These are phyloP conservation scores for Plagodis pulveraria DNA, from an alignment of 2,888 invertebrate species.

Conservation along the genomic window DNA sequence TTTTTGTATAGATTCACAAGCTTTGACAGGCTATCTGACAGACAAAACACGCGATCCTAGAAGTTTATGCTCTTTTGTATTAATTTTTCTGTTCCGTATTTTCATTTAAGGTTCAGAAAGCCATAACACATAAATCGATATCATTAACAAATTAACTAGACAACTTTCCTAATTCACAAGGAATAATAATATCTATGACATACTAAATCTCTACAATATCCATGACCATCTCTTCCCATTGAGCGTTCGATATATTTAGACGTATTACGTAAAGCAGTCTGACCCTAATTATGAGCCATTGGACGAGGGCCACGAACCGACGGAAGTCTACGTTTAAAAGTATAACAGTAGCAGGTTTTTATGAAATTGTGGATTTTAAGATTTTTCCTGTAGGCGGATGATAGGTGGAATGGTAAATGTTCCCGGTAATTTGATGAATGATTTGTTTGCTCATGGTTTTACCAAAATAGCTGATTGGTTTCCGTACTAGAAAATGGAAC, in stretches of 20 bases:
- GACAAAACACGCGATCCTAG: too few species aligned
- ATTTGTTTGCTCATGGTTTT: not conserved
- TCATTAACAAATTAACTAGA: too few species aligned
- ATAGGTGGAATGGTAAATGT: not conserved
- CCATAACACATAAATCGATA: too few species aligned
- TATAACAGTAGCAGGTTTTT: constrained; percentile 32
- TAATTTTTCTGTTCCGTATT: too few species aligned
- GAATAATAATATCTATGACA: too few species aligned
- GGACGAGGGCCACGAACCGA: constrained; percentile 59
- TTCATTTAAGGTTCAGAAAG: too few species aligned
- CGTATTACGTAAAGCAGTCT: constrained; percentile 66
- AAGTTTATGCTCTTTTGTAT: too few species aligned
- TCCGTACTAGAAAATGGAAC: too few species aligned
- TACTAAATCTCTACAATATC: constrained; percentile 30
- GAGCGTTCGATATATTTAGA: constrained; percentile 70
- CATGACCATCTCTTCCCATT: constrained; percentile 55
- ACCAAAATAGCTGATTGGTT: too few species aligned
- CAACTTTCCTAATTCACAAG: too few species aligned
- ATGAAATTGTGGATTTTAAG: constrained; percentile 29
- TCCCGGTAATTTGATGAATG: not conserved
- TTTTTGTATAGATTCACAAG: too few species aligned
- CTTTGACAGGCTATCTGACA: too few species aligned
- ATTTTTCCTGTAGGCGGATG: constrained; percentile 23
- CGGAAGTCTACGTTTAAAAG: constrained; percentile 34
- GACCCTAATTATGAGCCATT: constrained; percentile 77